A percentile compares a stretch with the other conserved stretches of the same genome.
These are phyloP conservation scores for Bombylius discolor DNA, from an alignment of 2,888 invertebrate genomes.

Conservation along the genomic window DNA sequence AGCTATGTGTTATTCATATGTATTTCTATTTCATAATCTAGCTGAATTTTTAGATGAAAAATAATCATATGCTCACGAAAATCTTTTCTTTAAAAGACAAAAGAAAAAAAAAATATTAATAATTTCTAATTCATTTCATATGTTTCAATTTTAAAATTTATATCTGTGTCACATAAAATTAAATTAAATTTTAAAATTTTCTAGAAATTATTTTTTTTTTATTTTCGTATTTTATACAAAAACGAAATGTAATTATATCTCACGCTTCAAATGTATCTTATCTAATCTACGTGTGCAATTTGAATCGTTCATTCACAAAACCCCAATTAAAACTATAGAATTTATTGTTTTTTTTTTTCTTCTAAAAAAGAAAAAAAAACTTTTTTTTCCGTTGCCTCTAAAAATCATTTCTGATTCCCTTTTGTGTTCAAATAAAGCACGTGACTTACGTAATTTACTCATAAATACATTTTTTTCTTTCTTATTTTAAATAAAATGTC, in stretches of 20 bases:
- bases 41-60: too few relatives aligned
- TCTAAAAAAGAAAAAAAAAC: neutral
- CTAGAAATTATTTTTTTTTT: too few relatives aligned
- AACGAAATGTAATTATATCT: conserved; percentile 3
- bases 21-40: too few relatives aligned
- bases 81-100: too few relatives aligned
- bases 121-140: too few relatives aligned
- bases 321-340: conserved; percentile 7
- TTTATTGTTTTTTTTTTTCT: neutral
- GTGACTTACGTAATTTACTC: conserved; percentile 9
- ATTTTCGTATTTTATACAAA: neutral
- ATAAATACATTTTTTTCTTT: neutral
- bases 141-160: too few relatives aligned
- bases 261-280: neutral
- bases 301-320: conserved; percentile 7
- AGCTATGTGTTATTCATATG: too few relatives aligned
- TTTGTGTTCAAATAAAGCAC: conserved; percentile 4
- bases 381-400: neutral
- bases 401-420: neutral
- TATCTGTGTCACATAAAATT: too few relatives aligned
- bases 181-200: too few relatives aligned
- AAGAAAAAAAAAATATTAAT: too few relatives aligned
- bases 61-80: too few relatives aligned
- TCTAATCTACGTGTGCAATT: conserved; percentile 9
- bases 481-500: too few relatives aligned